Conservation (phyloP, 2,888 invertebrate genomes). For the Cactoblastis cactorum region DNA sequence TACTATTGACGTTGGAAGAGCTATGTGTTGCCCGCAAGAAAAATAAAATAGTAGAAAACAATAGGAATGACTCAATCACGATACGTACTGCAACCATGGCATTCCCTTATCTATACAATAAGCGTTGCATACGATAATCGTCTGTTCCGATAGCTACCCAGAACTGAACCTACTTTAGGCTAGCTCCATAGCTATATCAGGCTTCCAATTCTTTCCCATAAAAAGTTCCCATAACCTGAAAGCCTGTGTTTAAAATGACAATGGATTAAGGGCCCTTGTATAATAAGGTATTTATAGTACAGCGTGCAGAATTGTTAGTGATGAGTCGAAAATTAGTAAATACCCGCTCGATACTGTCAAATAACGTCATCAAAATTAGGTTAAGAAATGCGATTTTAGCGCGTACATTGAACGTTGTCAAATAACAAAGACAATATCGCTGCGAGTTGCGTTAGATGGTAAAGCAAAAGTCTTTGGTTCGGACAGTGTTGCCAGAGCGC, state of each 20-base stretch:
- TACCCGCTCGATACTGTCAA: neutral
- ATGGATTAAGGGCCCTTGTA: conserved; percentile 62
- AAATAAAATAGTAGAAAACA: conserved; percentile 27
- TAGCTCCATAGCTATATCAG: conserved; percentile 47
- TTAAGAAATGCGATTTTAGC: too few relatives aligned
- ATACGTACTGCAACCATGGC: conserved; percentile 77
- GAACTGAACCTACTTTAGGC: conserved; percentile 41
- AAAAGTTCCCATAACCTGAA: conserved; percentile 35
- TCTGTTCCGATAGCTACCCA: conserved; percentile 46
- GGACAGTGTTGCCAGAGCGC: conserved; percentile 66
- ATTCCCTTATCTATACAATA: conserved; percentile 76
- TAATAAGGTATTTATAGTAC: conserved; percentile 41
- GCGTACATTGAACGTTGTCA: too few relatives aligned
- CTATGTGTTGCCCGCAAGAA: conserved; percentile 37
- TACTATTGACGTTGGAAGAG: conserved; percentile 38
- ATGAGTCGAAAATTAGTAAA: conserved; percentile 75
- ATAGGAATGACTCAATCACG: conserved; percentile 68
- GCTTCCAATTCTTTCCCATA: conserved; percentile 44
- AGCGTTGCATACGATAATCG: conserved; percentile 78
- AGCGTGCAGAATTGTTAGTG: conserved; percentile 67
- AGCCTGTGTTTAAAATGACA: conserved; percentile 47
- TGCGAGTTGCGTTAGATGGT: conserved; percentile 1
- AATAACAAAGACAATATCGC: neutral
- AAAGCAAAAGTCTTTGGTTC: conserved; percentile 36
- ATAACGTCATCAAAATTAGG: too few relatives aligned